phyloP scores from a whole-genome alignment of 2,888 invertebrate species.

The Microdon myrmicae region DNA sequence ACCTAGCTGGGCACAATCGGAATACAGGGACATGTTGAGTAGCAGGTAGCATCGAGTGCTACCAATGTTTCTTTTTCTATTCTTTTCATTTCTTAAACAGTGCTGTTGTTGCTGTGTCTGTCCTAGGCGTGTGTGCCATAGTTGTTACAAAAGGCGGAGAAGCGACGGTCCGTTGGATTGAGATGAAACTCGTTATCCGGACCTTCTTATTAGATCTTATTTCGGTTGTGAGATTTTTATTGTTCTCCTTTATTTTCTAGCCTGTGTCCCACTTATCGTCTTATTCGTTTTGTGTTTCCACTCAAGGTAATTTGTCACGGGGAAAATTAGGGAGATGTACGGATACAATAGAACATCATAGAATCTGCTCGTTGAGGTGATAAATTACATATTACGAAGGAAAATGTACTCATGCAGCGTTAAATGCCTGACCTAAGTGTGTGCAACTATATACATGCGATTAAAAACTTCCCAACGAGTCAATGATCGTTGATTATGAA shows the following conservation, averaged over 20 bases:
- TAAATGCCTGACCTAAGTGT: no score
- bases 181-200: conserved; percentile 26
- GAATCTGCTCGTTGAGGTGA: conserved; percentile 12
- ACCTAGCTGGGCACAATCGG: no score
- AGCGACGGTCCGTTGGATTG: conserved; percentile 12
- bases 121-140: conserved; percentile 21
- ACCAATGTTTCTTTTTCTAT: conserved; percentile 14
- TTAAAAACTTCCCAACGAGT: no score
- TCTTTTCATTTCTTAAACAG: conserved; percentile 4
- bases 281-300: conserved; percentile 5
- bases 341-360: neutral
- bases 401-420: conserved; percentile 11
- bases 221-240: conserved; percentile 41
- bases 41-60: conserved; percentile 37
- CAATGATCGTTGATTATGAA: no score
- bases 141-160: no score
- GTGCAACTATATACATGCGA: no score
- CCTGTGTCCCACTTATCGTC: conserved; percentile 14
- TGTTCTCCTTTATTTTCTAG: conserved; percentile 5
- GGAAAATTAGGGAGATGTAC: conserved; percentile 22
- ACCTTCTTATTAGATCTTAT: conserved; percentile 24
- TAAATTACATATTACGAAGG: conserved; percentile 24
- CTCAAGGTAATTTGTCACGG: conserved; percentile 28
- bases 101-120: conserved; percentile 9
- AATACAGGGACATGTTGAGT: conserved; percentile 1